Evolutionary conservation across 1,140 invertebrate genomes (phyloP).

Genomic region (Mamestra configurata): DNA sequence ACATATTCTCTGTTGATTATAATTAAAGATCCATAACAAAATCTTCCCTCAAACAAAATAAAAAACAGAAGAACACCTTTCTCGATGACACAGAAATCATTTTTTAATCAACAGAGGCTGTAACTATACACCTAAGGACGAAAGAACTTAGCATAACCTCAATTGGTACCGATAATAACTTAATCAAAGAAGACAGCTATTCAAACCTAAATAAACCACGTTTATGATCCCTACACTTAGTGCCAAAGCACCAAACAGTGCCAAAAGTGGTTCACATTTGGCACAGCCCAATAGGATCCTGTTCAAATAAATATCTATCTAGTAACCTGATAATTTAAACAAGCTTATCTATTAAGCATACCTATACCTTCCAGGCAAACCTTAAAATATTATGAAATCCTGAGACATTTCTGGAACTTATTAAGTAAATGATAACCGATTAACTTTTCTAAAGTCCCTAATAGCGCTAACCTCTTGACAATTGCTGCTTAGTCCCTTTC

Average conservation of each 20-base stretch:
- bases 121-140: neutral
- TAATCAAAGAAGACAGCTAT: slow-evolving; percentile 33
- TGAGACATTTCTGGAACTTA: neutral
- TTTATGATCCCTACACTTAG: slow-evolving; percentile 25
- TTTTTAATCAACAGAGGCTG: neutral
- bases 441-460: neutral
- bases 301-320: neutral
- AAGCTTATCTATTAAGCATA: neutral
- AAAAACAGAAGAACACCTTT: neutral
- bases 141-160: neutral
- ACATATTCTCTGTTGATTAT: neutral
- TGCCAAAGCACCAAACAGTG: slow-evolving; percentile 33
- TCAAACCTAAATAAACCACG: slow-evolving; percentile 8
- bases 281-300: slow-evolving; percentile 8
- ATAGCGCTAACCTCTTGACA: too few relatives aligned
- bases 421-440: neutral
- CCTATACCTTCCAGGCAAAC: neutral
- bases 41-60: neutral
- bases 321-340: slow-evolving; percentile 1
- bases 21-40: neutral
- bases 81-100: neutral
- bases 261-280: slow-evolving; percentile 24
- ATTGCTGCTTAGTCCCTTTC: neutral
- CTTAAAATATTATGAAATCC: neutral
- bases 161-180: slow-evolving; percentile 5